A percentile compares a stretch with the other conserved stretches of the same genome.
Conservation (phyloP, 2,888 invertebrate species). For the Anthrax anthrax region DNA sequence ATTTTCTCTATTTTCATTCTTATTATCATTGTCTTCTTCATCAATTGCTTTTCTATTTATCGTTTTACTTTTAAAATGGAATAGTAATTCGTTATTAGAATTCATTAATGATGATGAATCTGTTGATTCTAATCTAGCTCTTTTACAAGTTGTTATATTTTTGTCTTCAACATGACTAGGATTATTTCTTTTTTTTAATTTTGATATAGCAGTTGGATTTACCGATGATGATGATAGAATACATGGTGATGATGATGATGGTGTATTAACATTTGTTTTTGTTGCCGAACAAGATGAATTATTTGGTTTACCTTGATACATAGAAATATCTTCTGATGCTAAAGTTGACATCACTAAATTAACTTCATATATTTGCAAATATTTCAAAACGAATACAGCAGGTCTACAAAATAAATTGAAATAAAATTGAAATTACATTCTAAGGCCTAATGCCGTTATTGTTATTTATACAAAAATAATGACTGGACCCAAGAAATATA, state of each 20-base stretch:
- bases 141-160: neutral
- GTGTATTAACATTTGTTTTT: neutral
- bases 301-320: constrained; percentile 19
- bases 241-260: too few relatives aligned
- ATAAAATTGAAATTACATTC: constrained; percentile 17
- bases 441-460: too few relatives aligned
- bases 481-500: too few relatives aligned
- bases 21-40: neutral
- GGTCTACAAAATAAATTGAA: constrained; percentile 46
- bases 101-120: neutral
- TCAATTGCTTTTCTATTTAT: neutral
- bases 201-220: too few relatives aligned
- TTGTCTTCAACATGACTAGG: neutral
- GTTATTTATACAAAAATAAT: too few relatives aligned
- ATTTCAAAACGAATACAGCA: constrained; percentile 57
- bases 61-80: neutral
- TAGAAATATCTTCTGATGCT: constrained; percentile 27
- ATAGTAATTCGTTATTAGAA: neutral
- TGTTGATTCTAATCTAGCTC: neutral
- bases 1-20: neutral
- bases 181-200: neutral
- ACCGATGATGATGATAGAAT: too few relatives aligned
- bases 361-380: constrained; percentile 58
- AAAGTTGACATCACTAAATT: constrained; percentile 62
- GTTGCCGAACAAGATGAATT: constrained; percentile 8